Evolutionary conservation across 2,113 vertebrate species (phyloP), one percentile per base, ranked within the genome.

Genomic region (Sebastes schlegelii): DNA sequence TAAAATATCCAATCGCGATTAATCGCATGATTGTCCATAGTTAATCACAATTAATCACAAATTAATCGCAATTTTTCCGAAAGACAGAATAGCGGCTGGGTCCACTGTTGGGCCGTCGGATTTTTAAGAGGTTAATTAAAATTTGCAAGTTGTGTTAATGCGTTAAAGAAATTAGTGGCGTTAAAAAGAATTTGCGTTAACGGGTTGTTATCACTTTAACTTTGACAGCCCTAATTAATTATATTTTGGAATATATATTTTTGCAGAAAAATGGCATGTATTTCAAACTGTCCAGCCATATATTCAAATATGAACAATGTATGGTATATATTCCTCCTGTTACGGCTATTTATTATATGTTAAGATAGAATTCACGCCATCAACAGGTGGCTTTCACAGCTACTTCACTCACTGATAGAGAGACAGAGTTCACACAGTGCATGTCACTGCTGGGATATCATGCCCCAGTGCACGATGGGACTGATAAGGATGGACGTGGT

Each of bases 401-500:
- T 68, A 14, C 46, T 70, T 74, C 58, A 42, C 63, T 82, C 51
- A 5, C 13, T 34, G 26, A 34, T 34, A 34, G 26, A 62, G 45
- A 46, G 57, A 80, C 21, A 21, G 54, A 77, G 58, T 85, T 83
- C 81, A 82, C 74, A 67, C 64, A 49, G 74, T 76, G 84, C 74
- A 77, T 79, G 74, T 72, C 68, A 69, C 52, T 63, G 74, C 69
- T 71, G 16, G 77, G 58, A 84, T 58, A 86, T 40, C 6, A 19
- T 82, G 78, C 75, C 87, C 63, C 54, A 8, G 43, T 51, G 48
- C 86, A 78, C 19, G 19, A 79, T 83, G 86, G 84, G 63, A 87
- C 82, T 74, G 82, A 90, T 86, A 88, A 57, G 73, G 69, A 77
- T 79, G 74, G 72, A 86, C 64, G 60, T 62, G 86, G 75, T 80